A percentile compares a stretch with the other conserved stretches of the same genome.
phyloP scores from a whole-genome alignment of 2,888 invertebrate species.

The Nemotelus pantherinus region DNA sequence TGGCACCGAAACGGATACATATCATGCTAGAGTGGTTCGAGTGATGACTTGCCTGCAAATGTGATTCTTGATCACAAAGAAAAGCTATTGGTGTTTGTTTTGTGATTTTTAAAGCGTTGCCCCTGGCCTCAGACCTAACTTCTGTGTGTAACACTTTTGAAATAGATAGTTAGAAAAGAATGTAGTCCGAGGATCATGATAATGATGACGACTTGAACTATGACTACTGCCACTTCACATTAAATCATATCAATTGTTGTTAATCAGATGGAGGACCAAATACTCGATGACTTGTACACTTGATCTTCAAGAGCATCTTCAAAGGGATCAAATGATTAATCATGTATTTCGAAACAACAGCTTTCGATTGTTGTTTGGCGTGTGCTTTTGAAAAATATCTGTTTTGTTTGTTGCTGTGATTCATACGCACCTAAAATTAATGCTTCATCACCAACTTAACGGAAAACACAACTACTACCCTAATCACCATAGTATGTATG shows the following conservation, averaged over 20 bases:
- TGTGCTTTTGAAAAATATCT: conserved; percentile 27
- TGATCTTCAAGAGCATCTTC: conserved; percentile 17
- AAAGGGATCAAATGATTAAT: conserved; percentile 38
- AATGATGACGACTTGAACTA: conserved; percentile 38
- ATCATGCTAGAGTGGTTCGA: conserved; percentile 19
- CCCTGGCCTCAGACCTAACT: not conserved
- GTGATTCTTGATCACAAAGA: conserved; percentile 45
- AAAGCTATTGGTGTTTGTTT: conserved; percentile 38
- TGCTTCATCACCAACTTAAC: conserved; percentile 27
- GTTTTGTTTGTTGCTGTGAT: not conserved
- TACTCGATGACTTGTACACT: not conserved
- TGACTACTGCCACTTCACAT: conserved; percentile 45
- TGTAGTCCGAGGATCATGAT: not conserved
- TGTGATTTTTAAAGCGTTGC: conserved; percentile 9
- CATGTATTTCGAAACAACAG: conserved; percentile 37
- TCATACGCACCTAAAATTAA: conserved; percentile 1
- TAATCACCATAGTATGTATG: conserved; percentile 6
- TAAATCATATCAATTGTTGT: conserved; percentile 34
- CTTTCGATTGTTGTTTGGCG: conserved; percentile 39
- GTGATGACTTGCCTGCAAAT: conserved; percentile 44
- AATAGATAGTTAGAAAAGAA: conserved; percentile 4
- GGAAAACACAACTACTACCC: not conserved
- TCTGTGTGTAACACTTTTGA: conserved; percentile 10
- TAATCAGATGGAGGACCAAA: conserved; percentile 40
- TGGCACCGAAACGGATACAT: conserved; percentile 30